phyloP scores from a whole-genome alignment of 2,113 vertebrate species.

The Aphyosemion australe region DNA sequence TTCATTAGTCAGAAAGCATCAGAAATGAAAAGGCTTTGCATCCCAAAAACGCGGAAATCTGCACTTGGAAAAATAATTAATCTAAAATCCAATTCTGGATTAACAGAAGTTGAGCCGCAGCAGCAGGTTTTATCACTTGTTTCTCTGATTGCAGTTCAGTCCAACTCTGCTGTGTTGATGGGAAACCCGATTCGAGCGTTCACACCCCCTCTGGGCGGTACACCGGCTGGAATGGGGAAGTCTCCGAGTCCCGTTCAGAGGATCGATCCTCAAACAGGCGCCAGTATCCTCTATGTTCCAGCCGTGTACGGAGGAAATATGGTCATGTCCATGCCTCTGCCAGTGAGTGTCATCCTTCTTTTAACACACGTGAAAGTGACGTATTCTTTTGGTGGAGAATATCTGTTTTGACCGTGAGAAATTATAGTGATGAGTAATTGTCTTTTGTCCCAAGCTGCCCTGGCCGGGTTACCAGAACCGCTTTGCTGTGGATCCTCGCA shows the following conservation, averaged over 20 bases:
- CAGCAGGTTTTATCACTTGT: not conserved
- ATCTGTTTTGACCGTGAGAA: not conserved
- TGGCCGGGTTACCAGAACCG: constrained; percentile 98
- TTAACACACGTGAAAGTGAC: not conserved
- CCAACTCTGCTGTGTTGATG: constrained; percentile 93
- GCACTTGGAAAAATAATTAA: too few relatives aligned
- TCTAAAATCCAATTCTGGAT: too few relatives aligned
- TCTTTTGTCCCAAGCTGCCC: constrained; percentile 81
- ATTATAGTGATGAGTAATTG: not conserved
- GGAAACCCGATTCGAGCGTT: constrained; percentile 96
- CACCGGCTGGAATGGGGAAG: constrained; percentile 88
- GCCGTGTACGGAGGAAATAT: constrained; percentile 98
- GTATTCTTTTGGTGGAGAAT: too few relatives aligned
- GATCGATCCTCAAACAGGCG: constrained; percentile 96
- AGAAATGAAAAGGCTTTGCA: too few relatives aligned
- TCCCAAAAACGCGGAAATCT: too few relatives aligned
- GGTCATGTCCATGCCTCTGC: constrained; percentile 98
- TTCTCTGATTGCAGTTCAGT: constrained; percentile 84
- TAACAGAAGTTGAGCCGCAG: too few relatives aligned
- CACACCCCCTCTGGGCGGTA: constrained; percentile 90
- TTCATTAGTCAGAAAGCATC: too few relatives aligned
- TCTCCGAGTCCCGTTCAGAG: constrained; percentile 98
- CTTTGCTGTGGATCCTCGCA: constrained; percentile 94
- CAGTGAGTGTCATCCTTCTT: constrained; percentile 80
- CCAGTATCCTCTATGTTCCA: constrained; percentile 97